These are phyloP conservation scores for Mythimna loreyi DNA, from an alignment of 2,888 invertebrate species.

Conservation along the genomic window DNA sequence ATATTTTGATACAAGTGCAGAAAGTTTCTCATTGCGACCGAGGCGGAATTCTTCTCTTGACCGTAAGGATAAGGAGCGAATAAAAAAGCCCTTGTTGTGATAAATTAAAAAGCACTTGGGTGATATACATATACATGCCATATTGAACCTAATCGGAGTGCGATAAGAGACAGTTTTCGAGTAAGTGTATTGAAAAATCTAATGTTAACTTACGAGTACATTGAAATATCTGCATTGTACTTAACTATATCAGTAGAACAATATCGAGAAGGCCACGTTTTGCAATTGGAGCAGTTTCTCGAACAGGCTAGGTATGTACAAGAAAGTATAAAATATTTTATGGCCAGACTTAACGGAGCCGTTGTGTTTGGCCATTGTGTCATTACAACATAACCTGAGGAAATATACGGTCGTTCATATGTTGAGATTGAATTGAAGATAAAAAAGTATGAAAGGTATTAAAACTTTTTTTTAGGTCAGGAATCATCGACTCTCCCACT, in stretches of 20 bases:
- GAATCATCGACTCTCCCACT: no score
- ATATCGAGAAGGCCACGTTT: conserved; percentile 22
- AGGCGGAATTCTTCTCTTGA: no score
- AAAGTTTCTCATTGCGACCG: no score
- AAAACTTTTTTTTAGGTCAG: no score
- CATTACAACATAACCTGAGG: not conserved
- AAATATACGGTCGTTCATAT: not conserved
- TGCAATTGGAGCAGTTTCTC: conserved; percentile 14
- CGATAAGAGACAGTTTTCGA: no score
- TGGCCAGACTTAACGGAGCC: not conserved
- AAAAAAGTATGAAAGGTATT: not conserved
- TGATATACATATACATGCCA: no score
- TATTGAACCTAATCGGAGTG: no score
- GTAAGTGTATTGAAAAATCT: no score
- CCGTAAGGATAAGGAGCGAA: no score
- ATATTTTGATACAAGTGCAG: no score
- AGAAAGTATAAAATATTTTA: not conserved
- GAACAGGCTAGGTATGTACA: not conserved
- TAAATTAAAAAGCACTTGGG: no score
- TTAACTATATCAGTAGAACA: conserved; percentile 33
- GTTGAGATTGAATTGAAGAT: not conserved
- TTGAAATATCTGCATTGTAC: conserved; percentile 15
- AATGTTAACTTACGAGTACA: not conserved
- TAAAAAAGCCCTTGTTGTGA: no score
- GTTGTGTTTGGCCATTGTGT: not conserved